These are phyloP conservation scores for Phodopus roborovskii DNA, from an alignment of 2,113 vertebrate genomes.

Conservation along the genomic window DNA sequence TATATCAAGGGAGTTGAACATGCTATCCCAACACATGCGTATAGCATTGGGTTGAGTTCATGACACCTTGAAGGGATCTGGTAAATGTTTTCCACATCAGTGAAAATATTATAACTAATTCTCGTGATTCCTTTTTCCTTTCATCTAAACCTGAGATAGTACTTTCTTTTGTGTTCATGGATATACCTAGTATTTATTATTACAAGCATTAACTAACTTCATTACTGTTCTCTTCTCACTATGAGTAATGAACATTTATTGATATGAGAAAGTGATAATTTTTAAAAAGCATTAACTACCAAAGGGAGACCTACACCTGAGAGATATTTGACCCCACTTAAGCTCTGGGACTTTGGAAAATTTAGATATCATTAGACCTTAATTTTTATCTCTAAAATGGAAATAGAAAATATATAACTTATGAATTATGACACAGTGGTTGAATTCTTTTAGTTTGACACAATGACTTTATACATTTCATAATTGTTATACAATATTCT, in stretches of 20 bases:
- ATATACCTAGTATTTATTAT: conserved; percentile 23
- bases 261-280: background rate
- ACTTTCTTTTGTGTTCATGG: background rate
- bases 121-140: background rate
- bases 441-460: background rate
- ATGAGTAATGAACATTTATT: background rate
- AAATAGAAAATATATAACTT: background rate
- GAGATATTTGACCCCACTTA: background rate
- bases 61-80: background rate
- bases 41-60: background rate
- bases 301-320: background rate
- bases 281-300: background rate
- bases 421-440: background rate
- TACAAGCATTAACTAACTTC: background rate
- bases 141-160: background rate
- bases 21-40: background rate
- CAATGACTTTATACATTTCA: background rate
- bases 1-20: background rate
- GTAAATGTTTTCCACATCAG: background rate
- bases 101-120: background rate
- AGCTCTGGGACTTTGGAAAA: background rate
- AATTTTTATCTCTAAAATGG: background rate
- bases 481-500: background rate
- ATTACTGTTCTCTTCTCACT: background rate
- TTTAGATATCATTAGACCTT: background rate